phyloP scores from a whole-genome alignment of 2,888 invertebrate species.

The Phymatocera aterrima region DNA sequence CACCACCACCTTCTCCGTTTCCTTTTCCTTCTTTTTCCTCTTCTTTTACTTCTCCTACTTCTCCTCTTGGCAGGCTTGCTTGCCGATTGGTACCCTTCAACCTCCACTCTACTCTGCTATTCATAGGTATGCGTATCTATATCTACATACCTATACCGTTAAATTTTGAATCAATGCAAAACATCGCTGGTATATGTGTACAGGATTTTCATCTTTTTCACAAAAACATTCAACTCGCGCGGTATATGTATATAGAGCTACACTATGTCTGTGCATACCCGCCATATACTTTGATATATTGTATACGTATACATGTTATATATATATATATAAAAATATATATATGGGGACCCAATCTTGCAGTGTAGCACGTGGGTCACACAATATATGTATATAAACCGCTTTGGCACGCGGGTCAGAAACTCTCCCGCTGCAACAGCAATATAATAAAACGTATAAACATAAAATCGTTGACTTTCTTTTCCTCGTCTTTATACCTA shows the following conservation, averaged over 20 bases:
- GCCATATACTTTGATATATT: background rate
- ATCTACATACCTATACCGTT: background rate
- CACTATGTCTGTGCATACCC: background rate
- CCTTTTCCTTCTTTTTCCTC: background rate
- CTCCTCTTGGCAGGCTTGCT: background rate
- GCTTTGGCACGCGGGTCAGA: background rate
- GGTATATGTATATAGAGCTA: background rate
- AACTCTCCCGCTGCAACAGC: background rate
- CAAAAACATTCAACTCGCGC: too few relatives aligned
- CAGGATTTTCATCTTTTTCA: too few relatives aligned
- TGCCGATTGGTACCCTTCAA: background rate
- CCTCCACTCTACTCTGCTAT: background rate
- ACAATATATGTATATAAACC: slow-evolving; percentile 1
- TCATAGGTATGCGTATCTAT: background rate
- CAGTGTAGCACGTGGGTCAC: slow-evolving; percentile 8
- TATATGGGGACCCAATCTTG: background rate
- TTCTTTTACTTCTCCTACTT: background rate
- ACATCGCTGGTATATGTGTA: too few relatives aligned
- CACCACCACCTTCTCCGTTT: background rate
- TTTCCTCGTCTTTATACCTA: background rate
- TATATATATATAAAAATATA: background rate
- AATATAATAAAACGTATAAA: slow-evolving; percentile 13
- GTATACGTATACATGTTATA: background rate
- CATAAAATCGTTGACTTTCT: slow-evolving; percentile 33
- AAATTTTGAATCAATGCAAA: too few relatives aligned